These are phyloP conservation scores for Caenorhabditis drosophilae DNA, from an alignment of 2,888 invertebrate genomes.

Conservation along the genomic window DNA sequence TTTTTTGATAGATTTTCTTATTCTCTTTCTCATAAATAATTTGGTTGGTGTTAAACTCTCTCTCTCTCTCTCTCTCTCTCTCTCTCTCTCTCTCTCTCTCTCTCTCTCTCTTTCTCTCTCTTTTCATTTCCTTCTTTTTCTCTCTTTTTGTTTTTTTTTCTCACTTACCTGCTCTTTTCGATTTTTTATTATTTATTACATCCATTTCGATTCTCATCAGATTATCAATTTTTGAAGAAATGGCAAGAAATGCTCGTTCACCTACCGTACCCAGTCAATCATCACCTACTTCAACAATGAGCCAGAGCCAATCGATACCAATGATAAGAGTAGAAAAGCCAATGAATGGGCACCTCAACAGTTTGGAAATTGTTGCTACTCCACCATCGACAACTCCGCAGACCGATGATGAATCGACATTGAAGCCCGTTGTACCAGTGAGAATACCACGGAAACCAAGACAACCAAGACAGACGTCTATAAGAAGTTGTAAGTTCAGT, in stretches of 20 bases:
- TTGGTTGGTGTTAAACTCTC: too few relatives aligned
- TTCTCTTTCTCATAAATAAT: too few relatives aligned
- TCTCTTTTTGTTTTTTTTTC: background rate
- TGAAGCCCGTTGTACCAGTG: too few relatives aligned
- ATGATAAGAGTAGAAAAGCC: slow-evolving; percentile 26
- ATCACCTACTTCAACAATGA: slow-evolving; percentile 18
- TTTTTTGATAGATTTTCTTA: too few relatives aligned
- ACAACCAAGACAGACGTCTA: slow-evolving; percentile 28
- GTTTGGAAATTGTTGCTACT: slow-evolving; percentile 15
- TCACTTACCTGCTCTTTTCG: too few relatives aligned
- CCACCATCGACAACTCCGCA: slow-evolving; percentile 16
- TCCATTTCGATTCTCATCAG: too few relatives aligned
- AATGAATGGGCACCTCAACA: slow-evolving; percentile 16
- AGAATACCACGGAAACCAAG: slow-evolving; percentile 13
- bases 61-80: too few relatives aligned
- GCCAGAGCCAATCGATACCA: slow-evolving; percentile 22
- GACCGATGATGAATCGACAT: too few relatives aligned
- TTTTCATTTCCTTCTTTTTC: background rate
- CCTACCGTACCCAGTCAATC: slow-evolving; percentile 23
- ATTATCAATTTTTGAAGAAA: slow-evolving; percentile 11
- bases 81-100: slow-evolving; percentile 28
- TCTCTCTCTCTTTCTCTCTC: background rate
- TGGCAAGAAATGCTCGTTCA: slow-evolving; percentile 35
- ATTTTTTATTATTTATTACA: too few relatives aligned
- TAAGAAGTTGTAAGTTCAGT: slow-evolving; percentile 30